A percentile compares a stretch with the other conserved stretches of the same genome.
Conservation (phyloP, 1,140 invertebrate species). For the Calycopis cecrops region DNA sequence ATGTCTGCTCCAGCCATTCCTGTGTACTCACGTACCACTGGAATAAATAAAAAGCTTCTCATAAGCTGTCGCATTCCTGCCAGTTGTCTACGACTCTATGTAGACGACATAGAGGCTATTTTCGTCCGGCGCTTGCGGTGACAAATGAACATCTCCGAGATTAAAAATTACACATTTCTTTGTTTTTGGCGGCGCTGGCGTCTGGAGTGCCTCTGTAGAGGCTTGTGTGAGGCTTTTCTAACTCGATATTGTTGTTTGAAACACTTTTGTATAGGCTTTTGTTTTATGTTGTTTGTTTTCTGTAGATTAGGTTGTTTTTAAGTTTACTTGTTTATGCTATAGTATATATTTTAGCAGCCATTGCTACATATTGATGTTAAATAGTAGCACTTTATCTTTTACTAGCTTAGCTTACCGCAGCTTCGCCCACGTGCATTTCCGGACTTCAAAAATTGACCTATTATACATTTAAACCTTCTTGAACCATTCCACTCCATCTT, state of each 20-base stretch:
- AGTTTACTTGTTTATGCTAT: too few relatives aligned
- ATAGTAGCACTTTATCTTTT: too few relatives aligned
- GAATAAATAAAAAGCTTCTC: slow-evolving; percentile 17
- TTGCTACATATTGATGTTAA: too few relatives aligned
- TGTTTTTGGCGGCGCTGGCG: slow-evolving; percentile 21
- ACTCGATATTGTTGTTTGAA: too few relatives aligned
- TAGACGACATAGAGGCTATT: background rate
- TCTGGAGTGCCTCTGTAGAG: background rate
- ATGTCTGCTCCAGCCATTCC: too few relatives aligned
- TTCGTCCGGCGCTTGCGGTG: background rate
- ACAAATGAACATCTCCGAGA: slow-evolving; percentile 62
- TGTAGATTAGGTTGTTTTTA: background rate
- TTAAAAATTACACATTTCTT: slow-evolving; percentile 61
- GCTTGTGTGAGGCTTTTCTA: background rate
- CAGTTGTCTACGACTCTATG: slow-evolving; percentile 3
- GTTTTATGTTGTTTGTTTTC: background rate
- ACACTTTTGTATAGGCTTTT: too few relatives aligned
- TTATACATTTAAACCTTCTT: too few relatives aligned
- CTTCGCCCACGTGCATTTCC: too few relatives aligned
- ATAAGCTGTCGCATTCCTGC: slow-evolving; percentile 15
- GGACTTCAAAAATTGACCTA: too few relatives aligned
- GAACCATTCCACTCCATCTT: too few relatives aligned
- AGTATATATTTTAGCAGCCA: too few relatives aligned
- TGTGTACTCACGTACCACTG: slow-evolving; percentile 11
- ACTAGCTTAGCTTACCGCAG: too few relatives aligned